A percentile compares a stretch with the other conserved stretches of the same genome.
These are phyloP conservation scores for Melangyna quadrimaculata DNA, from an alignment of 2,888 invertebrate species.

Conservation along the genomic window DNA sequence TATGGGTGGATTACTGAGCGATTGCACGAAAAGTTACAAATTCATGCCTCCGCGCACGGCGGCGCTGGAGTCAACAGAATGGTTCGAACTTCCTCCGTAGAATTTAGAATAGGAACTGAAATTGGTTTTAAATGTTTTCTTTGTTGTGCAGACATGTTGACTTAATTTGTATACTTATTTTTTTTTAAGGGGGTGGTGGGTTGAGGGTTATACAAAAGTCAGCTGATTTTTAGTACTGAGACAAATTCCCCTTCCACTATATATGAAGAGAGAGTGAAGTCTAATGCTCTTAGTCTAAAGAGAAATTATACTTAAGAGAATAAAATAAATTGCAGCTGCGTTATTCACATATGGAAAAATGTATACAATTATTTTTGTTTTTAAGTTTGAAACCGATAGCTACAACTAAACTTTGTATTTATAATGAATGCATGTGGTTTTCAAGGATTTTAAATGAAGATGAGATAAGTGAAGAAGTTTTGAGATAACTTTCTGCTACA, in stretches of 20 bases:
- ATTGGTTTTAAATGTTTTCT: background rate
- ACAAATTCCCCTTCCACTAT: conserved; percentile 23
- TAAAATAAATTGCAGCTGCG: background rate
- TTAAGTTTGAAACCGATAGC: conserved; percentile 7
- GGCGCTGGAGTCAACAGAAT: too few species aligned
- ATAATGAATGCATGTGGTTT: conserved; percentile 1
- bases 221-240: conserved; percentile 64
- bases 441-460: background rate
- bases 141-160: background rate
- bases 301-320: conserved; percentile 16
- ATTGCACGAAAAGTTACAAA: background rate
- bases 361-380: conserved; percentile 7
- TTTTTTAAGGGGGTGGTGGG: background rate
- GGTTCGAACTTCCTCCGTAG: background rate
- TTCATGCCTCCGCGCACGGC: background rate
- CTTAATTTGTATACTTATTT: background rate
- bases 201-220: background rate
- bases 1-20: conserved; percentile 9
- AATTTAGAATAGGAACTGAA: conserved; percentile 34
- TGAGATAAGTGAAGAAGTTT: background rate
- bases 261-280: background rate
- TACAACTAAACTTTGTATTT: conserved; percentile 4
- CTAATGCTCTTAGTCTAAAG: conserved; percentile 7
- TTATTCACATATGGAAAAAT: background rate
- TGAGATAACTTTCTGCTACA: background rate